Evolutionary conservation across 2,113 vertebrate species (phyloP).

Genomic region (Anarhynchus alexandrinus): DNA sequence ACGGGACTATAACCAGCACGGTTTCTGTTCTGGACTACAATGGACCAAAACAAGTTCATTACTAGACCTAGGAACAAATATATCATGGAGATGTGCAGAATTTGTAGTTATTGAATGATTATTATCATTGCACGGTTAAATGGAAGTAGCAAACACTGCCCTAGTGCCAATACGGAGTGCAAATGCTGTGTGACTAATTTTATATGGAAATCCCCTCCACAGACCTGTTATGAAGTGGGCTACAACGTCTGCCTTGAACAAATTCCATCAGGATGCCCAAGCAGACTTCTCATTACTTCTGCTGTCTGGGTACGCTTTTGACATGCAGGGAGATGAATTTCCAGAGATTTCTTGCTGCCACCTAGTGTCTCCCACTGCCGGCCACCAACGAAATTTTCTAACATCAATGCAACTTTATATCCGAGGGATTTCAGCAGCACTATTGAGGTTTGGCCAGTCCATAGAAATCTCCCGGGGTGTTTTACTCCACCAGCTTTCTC

Average conservation of each 20-base stretch:
- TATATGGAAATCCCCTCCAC: neutral
- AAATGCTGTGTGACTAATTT: neutral
- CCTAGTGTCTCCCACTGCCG: conserved; percentile 2
- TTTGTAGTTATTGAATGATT: fast-evolving
- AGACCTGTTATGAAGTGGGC: neutral
- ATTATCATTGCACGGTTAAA: neutral
- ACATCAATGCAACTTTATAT: fast-evolving
- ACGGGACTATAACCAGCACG: neutral
- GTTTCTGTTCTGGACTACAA: neutral
- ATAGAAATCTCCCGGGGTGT: fast-evolving
- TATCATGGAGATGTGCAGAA: neutral
- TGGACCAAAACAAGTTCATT: neutral
- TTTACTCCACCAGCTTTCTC: neutral
- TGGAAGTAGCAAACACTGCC: neutral
- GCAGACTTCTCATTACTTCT: neutral
- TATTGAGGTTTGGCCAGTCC: fast-evolving
- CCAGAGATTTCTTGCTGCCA: conserved; percentile 60
- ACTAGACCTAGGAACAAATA: neutral
- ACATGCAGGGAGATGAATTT: neutral
- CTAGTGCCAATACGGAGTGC: fast-evolving
- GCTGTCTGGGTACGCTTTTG: neutral
- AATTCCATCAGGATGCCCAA: neutral
- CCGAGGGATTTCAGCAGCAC: neutral
- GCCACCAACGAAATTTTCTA: neutral
- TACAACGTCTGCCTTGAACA: neutral